phyloP scores from a whole-genome alignment of 2,797 vertebrate genomes.

The Tiaroga cobitis region DNA sequence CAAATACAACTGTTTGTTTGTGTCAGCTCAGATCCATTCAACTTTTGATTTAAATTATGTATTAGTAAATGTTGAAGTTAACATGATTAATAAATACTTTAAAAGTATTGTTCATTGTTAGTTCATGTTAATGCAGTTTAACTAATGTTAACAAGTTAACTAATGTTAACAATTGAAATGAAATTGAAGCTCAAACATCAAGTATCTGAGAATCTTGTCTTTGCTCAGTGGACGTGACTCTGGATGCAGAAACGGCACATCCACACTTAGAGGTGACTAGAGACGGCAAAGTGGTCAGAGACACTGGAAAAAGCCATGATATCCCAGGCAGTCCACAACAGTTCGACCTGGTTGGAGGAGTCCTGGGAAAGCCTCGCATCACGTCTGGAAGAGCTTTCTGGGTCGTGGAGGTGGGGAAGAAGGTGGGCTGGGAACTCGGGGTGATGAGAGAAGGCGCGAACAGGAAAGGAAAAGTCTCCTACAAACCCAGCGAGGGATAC shows the following conservation, averaged over 20 bases:
- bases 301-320: neutral
- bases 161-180: neutral
- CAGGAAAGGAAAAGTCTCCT: constrained; percentile 45
- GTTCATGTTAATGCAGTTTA: neutral
- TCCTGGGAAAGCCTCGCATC: constrained; percentile 43
- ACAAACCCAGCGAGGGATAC: constrained; percentile 60
- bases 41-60: too few relatives aligned
- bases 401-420: constrained; percentile 55
- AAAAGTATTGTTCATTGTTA: neutral
- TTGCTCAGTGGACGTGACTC: constrained; percentile 51
- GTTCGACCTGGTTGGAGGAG: constrained; percentile 30
- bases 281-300: constrained; percentile 35
- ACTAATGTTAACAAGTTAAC: neutral
- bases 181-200: neutral
- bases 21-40: too few relatives aligned
- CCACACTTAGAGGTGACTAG: constrained; percentile 34
- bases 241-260: constrained; percentile 52
- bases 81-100: neutral
- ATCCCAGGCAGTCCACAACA: constrained; percentile 28
- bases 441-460: constrained; percentile 53
- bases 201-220: neutral
- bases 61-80: neutral
- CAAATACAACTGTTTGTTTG: too few relatives aligned
- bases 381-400: constrained; percentile 48
- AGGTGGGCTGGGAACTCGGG: constrained; percentile 56